A percentile compares a stretch with the other conserved stretches of the same genome.
Evolutionary conservation across 2,113 vertebrate genomes (phyloP).

Genomic region (Bos javanicus): DNA sequence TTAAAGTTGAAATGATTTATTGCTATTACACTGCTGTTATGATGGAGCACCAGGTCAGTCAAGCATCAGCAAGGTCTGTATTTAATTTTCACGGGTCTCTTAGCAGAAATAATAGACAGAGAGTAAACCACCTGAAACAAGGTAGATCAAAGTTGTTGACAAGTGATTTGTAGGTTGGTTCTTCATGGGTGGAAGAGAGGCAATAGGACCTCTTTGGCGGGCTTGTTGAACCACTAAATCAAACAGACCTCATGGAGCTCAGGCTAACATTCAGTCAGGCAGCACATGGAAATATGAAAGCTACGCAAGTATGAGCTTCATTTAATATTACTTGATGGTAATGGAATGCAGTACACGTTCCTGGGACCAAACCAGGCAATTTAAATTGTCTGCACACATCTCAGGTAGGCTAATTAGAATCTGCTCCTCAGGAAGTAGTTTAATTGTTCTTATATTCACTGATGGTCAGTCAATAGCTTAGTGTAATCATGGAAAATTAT

Average conservation of each 20-base stretch:
- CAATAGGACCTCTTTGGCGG: slow-evolving; percentile 65
- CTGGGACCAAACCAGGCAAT: background rate
- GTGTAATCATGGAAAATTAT: background rate
- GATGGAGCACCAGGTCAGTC: slow-evolving; percentile 88
- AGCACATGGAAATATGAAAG: slow-evolving; percentile 48
- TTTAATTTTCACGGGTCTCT: slow-evolving; percentile 89
- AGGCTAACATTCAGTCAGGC: slow-evolving; percentile 50
- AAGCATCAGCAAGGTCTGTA: slow-evolving; percentile 85
- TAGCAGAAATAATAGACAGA: slow-evolving; percentile 88
- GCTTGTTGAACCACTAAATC: slow-evolving; percentile 78
- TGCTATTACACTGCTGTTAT: slow-evolving; percentile 86
- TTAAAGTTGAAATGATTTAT: slow-evolving; percentile 99
- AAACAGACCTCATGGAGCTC: slow-evolving; percentile 37
- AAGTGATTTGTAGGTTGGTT: slow-evolving; percentile 87
- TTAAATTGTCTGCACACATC: slow-evolving; percentile 11
- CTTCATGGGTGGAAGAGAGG: slow-evolving; percentile 75
- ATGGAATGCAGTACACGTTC: background rate
- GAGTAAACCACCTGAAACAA: slow-evolving; percentile 90
- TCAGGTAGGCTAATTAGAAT: slow-evolving; percentile 8
- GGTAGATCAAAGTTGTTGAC: slow-evolving; percentile 86
- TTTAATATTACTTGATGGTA: slow-evolving; percentile 20
- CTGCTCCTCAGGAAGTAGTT: background rate
- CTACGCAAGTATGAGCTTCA: slow-evolving; percentile 42
- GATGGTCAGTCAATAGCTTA: background rate
- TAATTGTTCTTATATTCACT: background rate